Evolutionary conservation across 2,797 vertebrate genomes (phyloP).

Genomic region (Rhynchotus rufescens): DNA sequence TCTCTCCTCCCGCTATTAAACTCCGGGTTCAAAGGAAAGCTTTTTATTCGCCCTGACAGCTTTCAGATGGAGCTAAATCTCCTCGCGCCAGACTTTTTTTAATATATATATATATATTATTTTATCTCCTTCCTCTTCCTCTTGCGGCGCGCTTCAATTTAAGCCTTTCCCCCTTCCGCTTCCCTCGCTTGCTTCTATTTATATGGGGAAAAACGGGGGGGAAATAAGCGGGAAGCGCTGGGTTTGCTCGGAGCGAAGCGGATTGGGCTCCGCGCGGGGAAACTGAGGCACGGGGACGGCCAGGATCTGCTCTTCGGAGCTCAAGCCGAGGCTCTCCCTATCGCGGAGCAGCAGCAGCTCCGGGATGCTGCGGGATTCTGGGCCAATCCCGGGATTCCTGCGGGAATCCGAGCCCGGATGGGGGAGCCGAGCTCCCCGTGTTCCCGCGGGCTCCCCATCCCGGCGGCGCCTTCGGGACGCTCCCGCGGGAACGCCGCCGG

Average conservation of each 20-base stretch:
- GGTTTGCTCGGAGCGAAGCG: conserved; percentile 45
- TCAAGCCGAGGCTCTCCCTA: no score
- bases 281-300: background rate
- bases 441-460: no score
- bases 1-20: conserved; percentile 63
- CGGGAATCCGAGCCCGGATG: no score
- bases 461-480: no score
- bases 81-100: conserved; percentile 17
- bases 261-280: conserved; percentile 12
- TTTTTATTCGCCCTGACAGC: conserved; percentile 77
- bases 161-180: conserved; percentile 48
- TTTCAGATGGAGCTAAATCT: conserved; percentile 83
- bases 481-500: no score
- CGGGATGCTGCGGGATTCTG: no score
- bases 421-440: no score
- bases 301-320: no score
- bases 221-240: background rate
- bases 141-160: conserved; percentile 56
- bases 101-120: conserved; percentile 6
- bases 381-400: no score
- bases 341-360: no score
- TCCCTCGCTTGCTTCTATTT: conserved; percentile 25
- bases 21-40: conserved; percentile 77
- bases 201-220: background rate
- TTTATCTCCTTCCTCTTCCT: conserved; percentile 39